Evolutionary conservation across 2,113 vertebrate species (phyloP).

Genomic region (Tapirus terrestris): DNA sequence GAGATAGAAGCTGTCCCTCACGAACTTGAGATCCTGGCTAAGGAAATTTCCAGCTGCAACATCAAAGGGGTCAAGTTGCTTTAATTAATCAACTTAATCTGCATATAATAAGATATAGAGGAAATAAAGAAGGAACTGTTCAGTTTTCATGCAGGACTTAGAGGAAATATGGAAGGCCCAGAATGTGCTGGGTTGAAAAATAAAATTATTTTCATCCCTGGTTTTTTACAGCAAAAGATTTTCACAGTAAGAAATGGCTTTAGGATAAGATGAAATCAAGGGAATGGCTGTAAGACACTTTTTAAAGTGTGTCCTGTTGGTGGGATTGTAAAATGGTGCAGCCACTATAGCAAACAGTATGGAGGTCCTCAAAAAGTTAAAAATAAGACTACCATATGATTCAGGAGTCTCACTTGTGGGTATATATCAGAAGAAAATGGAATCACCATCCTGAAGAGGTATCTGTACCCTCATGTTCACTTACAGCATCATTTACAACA

Average conservation of each 20-base stretch:
- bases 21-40: neutral
- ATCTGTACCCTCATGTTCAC: neutral
- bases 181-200: neutral
- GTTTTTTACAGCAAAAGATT: neutral
- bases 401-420: neutral
- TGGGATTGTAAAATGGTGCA: neutral
- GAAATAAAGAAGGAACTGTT: neutral
- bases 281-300: neutral
- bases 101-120: neutral
- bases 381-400: neutral
- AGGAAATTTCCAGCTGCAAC: neutral
- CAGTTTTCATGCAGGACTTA: neutral
- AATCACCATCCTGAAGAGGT: neutral
- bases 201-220: neutral
- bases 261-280: neutral
- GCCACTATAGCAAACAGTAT: neutral
- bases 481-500: neutral
- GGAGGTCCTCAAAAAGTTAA: neutral
- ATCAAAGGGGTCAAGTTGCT: neutral
- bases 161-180: neutral
- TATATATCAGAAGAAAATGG: neutral
- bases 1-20: neutral
- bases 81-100: neutral
- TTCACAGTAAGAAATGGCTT: neutral
- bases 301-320: neutral